Conservation (phyloP, 2,113 vertebrate species). For the Ibidorhyncha struthersii region DNA sequence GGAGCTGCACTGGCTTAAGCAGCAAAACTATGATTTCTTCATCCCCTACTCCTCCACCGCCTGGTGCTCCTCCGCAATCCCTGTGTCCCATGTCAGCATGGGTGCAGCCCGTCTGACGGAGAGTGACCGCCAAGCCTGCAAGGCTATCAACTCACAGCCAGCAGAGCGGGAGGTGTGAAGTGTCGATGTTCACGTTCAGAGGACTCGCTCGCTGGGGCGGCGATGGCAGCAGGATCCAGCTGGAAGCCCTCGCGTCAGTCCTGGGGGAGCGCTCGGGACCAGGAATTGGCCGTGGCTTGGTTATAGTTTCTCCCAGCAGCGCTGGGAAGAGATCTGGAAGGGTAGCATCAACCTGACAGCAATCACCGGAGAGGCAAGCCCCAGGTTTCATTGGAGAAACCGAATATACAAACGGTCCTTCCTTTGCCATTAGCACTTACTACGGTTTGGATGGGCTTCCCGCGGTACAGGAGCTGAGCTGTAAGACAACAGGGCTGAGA, state of each 20-base stretch:
- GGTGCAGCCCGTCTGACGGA: neutral
- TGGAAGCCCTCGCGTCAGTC: neutral
- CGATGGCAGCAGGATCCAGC: neutral
- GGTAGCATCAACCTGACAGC: slow-evolving; percentile 24
- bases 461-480: accelerated
- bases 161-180: neutral
- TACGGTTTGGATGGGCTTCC: neutral
- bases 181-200: accelerated
- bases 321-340: slow-evolving; percentile 10
- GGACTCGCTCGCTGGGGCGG: accelerated
- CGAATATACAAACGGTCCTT: neutral
- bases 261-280: neutral
- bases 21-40: neutral
- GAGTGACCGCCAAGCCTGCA: accelerated
- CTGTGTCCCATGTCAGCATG: accelerated
- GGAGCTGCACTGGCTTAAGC: neutral
- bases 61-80: neutral
- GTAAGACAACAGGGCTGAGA: neutral
- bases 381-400: neutral
- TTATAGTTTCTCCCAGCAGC: slow-evolving; percentile 31
- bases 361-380: neutral
- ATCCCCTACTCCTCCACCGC: neutral
- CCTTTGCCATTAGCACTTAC: neutral
- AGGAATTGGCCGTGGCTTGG: slow-evolving; percentile 40
- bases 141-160: accelerated